Evolutionary conservation across 2,113 vertebrate genomes (phyloP), one percentile per base, ranked within the genome.

Genomic region (Platycercus adscitus): DNA sequence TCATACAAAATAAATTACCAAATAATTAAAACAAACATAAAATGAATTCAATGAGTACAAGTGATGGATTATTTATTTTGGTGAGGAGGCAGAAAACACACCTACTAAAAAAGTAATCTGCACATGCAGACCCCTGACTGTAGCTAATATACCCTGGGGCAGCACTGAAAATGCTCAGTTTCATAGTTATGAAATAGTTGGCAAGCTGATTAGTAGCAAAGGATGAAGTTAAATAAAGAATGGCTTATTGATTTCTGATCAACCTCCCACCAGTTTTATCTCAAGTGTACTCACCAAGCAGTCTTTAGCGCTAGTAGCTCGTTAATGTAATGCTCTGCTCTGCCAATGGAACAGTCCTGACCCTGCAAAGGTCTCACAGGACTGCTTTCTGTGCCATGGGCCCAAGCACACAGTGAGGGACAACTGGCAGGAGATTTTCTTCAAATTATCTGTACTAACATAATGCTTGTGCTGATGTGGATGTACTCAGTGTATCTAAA

Each of bases 1-100:
- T 68, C 81, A 75, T 56, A 90, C 49, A 82, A 76, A 93, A 95
- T 65, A 77, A 86, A 94, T 92, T 87, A 85, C 55, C 46, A 17
- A 72, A 70, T 56, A 96, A 91, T 13, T 35, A 55, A 86, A 88
- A 87, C 55, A 80, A 90, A 95, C 11, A 76, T 41, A 46, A 81
- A 90, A 75, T 41, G 0, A 91, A 71, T 84, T 71, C 65, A 89
- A 35, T 8, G 17, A 81, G 16, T 68, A 39, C 50, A 61, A 95
- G 81, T 28, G 71, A 70, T 41, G 10, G 46, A n/a, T 88, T 58
- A 46, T 72, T 94, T 83, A 66, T 43, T 86, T 82, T 24, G 28
- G 55, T 69, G 39, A 84, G 64, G 66, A 71, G 43, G 79, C 52
- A 91, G 83, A 84, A 91, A 75, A 65, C 11, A 28, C 13, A 55